Evolutionary conservation across 1,140 invertebrate genomes (phyloP).

Genomic region (Drosophila aff.): DNA sequence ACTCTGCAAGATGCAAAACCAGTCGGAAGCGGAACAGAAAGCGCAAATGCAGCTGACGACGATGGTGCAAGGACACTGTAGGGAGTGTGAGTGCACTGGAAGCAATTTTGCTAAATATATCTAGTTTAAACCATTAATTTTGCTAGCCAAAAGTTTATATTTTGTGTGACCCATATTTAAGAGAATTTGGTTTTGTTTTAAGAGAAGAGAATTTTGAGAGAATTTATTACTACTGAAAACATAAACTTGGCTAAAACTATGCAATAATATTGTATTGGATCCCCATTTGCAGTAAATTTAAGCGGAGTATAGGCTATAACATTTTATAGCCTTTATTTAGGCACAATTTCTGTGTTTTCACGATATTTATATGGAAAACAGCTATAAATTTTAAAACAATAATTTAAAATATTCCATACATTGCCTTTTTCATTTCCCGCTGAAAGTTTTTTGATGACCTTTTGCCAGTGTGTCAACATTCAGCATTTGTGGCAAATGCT

Average conservation of each 20-base stretch:
- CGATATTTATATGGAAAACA: background rate
- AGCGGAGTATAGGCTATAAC: background rate
- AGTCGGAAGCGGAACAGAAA: conserved; percentile 67
- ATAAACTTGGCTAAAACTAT: background rate
- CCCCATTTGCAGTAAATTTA: background rate
- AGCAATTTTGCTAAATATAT: rapidly evolving
- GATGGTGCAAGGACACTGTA: conserved; percentile 30
- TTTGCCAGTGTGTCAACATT: conserved; percentile 15
- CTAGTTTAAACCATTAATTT: background rate
- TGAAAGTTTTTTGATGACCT: background rate
- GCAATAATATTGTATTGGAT: background rate
- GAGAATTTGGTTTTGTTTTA: background rate
- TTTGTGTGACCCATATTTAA: background rate
- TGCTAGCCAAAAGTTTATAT: background rate
- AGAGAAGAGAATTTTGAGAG: too few species aligned
- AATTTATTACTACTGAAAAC: background rate
- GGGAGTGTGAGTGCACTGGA: conserved; percentile 2
- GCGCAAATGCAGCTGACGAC: conserved; percentile 21
- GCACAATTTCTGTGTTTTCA: background rate
- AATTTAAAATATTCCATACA: background rate
- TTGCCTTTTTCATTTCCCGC: too few species aligned
- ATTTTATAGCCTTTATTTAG: background rate
- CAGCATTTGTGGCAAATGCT: conserved; percentile 48
- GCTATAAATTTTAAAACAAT: background rate
- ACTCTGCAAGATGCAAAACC: conserved; percentile 62